Conservation (phyloP, 2,888 invertebrate genomes). For the Drosophila flavopinicola region DNA sequence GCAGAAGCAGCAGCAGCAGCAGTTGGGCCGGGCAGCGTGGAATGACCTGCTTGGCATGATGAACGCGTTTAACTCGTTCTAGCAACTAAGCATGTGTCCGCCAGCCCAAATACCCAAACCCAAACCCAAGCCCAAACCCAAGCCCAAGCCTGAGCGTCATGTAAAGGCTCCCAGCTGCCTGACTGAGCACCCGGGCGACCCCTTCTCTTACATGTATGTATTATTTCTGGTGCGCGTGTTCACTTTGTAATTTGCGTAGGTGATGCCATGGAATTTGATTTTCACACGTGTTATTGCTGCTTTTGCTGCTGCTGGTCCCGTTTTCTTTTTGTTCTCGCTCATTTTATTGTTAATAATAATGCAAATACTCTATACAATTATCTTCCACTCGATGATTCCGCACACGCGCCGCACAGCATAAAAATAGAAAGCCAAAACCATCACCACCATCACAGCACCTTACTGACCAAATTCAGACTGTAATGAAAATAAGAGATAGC, state of each 20-base stretch:
- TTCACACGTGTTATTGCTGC: conserved; percentile 75
- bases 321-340: conserved; percentile 58
- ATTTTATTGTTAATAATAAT: conserved; percentile 73
- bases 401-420: conserved; percentile 65
- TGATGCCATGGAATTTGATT: conserved; percentile 83
- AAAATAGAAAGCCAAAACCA: conserved; percentile 55
- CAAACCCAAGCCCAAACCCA: neutral
- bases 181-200: conserved; percentile 8
- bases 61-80: conserved; percentile 69
- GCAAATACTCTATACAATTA: conserved; percentile 74
- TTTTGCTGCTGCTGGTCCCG: conserved; percentile 17
- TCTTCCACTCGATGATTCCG: conserved; percentile 71
- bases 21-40: conserved; percentile 9
- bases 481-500: neutral
- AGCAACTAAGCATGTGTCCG: conserved; percentile 29
- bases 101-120: conserved; percentile 17
- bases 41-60: conserved; percentile 64
- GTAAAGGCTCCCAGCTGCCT: conserved; percentile 25
- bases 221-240: conserved; percentile 68
- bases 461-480: conserved; percentile 10
- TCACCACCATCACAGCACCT: neutral
- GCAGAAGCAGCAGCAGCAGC: no score
- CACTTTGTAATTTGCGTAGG: conserved; percentile 79
- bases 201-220: neutral
- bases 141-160: neutral